A percentile compares a stretch with the other conserved stretches of the same genome.
phyloP scores from a whole-genome alignment of 2,888 invertebrate genomes.

The Drosophila prostipennis region DNA sequence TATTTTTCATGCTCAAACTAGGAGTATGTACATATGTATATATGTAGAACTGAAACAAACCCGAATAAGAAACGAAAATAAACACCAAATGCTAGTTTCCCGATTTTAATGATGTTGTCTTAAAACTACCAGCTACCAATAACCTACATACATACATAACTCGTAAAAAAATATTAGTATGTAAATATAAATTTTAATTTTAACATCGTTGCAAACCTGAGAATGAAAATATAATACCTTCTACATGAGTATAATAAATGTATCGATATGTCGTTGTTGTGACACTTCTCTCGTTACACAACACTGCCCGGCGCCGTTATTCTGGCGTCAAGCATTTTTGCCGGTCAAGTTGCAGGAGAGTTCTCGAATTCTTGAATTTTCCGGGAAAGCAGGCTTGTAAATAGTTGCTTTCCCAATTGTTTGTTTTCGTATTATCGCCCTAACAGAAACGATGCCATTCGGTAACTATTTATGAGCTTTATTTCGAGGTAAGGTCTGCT shows the following conservation, averaged over 20 bases:
- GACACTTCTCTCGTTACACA: slow-evolving; percentile 3
- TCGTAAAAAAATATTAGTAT: too few relatives aligned
- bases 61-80: too few relatives aligned
- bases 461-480: slow-evolving; percentile 1
- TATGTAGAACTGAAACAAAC: too few relatives aligned
- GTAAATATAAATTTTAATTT: too few relatives aligned
- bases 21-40: too few relatives aligned
- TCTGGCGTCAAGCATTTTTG: background rate
- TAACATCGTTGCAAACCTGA: too few relatives aligned
- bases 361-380: background rate
- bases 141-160: background rate
- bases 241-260: background rate
- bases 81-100: too few relatives aligned
- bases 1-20: too few relatives aligned
- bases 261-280: background rate
- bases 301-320: slow-evolving; percentile 50
- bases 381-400: background rate
- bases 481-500: background rate
- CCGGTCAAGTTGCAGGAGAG: background rate
- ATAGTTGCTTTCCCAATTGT: background rate
- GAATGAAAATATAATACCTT: background rate
- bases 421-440: background rate
- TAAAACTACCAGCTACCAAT: too few relatives aligned
- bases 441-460: background rate
- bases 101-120: too few relatives aligned